Percentiles rank a stretch among this genome's conserved stretches.
These are phyloP conservation scores for Drosophila diplacantha DNA, from an alignment of 2,888 invertebrate genomes.

Conservation along the genomic window DNA sequence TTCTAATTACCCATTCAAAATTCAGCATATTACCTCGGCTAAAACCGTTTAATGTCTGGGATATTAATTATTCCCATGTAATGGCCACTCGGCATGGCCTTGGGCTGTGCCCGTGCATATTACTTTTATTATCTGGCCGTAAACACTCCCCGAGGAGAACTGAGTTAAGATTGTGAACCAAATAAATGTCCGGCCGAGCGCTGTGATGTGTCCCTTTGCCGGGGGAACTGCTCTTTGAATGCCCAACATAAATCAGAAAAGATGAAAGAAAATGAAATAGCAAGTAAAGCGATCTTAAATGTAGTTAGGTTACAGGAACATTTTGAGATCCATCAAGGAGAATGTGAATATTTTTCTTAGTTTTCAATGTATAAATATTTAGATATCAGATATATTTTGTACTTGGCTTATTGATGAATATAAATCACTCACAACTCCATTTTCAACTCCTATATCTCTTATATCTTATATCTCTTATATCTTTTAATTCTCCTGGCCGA, in stretches of 20 bases:
- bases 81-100: background rate
- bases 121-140: conserved; percentile 18
- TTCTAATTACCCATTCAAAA: conserved; percentile 2
- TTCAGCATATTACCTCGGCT: conserved; percentile 4
- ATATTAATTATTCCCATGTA: conserved; percentile 16
- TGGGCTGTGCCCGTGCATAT: background rate
- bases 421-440: too few species aligned
- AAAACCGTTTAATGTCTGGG: conserved; percentile 16
- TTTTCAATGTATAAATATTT: too few species aligned
- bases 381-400: too few species aligned
- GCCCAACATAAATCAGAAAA: background rate
- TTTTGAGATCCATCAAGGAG: background rate
- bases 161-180: conserved; percentile 12
- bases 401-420: background rate
- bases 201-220: background rate
- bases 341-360: background rate
- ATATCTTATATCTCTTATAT: too few species aligned
- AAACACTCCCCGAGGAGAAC: conserved; percentile 27
- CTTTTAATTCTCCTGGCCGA: too few species aligned
- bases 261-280: background rate
- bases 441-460: too few species aligned
- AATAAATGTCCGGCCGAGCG: conserved; percentile 7
- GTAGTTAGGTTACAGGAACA: background rate
- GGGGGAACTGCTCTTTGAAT: background rate
- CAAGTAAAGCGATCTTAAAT: background rate